Percentiles rank a stretch among this genome's conserved stretches.
These are phyloP conservation scores for Baccha elongata DNA, from an alignment of 2,888 invertebrate genomes.

Conservation along the genomic window DNA sequence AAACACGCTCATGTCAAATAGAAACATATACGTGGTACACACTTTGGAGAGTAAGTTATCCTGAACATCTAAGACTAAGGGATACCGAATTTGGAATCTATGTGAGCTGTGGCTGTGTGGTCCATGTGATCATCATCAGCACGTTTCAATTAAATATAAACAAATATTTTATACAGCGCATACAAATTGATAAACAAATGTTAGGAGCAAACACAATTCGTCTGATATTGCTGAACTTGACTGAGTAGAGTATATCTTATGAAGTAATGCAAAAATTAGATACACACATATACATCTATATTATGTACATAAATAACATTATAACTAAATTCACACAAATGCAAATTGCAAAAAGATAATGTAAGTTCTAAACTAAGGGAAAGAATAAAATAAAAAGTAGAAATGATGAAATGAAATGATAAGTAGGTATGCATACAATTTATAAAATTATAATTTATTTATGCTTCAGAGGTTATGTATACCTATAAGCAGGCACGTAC, in stretches of 20 bases:
- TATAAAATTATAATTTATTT: no score
- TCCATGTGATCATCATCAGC: slow-evolving; percentile 53
- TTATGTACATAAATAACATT: no score
- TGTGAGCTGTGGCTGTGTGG: slow-evolving; percentile 13
- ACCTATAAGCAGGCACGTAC: no score
- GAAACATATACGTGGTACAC: slow-evolving; percentile 48
- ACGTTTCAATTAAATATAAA: slow-evolving; percentile 76
- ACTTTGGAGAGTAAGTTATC: slow-evolving; percentile 42
- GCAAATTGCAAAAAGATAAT: no score
- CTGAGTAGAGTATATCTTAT: not conserved
- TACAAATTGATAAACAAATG: slow-evolving; percentile 74
- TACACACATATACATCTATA: no score
- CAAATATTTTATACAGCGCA: slow-evolving; percentile 71
- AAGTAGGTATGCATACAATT: no score
- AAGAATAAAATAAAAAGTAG: no score
- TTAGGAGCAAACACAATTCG: slow-evolving; percentile 63
- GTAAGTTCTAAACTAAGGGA: no score
- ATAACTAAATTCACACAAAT: no score
- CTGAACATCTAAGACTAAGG: slow-evolving; percentile 30
- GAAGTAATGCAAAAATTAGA: no score
- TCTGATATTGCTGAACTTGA: slow-evolving; percentile 43
- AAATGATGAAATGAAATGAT: no score
- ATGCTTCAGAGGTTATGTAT: no score
- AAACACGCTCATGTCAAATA: slow-evolving; percentile 59
- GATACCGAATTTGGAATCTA: slow-evolving; percentile 19